These are phyloP conservation scores for Meloe dianella DNA, from an alignment of 2,888 invertebrate genomes.

Conservation along the genomic window DNA sequence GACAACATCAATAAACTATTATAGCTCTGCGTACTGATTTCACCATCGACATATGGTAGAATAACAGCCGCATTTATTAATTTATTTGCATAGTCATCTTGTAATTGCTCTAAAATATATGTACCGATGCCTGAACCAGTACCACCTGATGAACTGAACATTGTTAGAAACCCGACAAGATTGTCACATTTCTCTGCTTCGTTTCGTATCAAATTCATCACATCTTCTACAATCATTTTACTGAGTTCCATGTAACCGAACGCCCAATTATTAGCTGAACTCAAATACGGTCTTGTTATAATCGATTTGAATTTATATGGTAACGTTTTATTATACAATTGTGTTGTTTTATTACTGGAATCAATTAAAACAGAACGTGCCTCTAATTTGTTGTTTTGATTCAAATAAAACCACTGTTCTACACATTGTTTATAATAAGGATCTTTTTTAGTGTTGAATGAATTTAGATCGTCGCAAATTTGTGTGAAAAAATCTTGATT, in stretches of 20 bases:
- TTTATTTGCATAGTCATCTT: conserved; percentile 60
- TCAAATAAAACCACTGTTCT: conserved; percentile 60
- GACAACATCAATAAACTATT: conserved; percentile 61
- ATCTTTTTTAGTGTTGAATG: conserved; percentile 44
- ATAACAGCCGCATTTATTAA: conserved; percentile 57
- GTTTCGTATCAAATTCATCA: conserved; percentile 55
- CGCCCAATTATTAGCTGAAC: conserved; percentile 65
- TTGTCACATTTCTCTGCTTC: conserved; percentile 60
- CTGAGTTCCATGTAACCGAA: conserved; percentile 61
- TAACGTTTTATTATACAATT: conserved; percentile 46
- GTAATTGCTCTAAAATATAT: conserved; percentile 56
- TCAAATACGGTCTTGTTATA: conserved; percentile 57
- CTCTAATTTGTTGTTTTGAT: conserved; percentile 50
- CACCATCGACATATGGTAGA: conserved; percentile 61
- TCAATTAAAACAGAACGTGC: conserved; percentile 50
- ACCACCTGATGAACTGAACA: conserved; percentile 63
- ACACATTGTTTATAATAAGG: conserved; percentile 53
- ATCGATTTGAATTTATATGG: conserved; percentile 57
- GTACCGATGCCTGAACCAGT: conserved; percentile 65
- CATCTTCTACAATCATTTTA: conserved; percentile 50
- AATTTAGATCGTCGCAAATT: conserved; percentile 55
- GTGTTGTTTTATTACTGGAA: conserved; percentile 45
- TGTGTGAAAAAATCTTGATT: conserved; percentile 53
- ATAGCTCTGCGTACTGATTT: conserved; percentile 63
- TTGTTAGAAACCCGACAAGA: conserved; percentile 57